phyloP scores from a whole-genome alignment of 2,113 vertebrate species.

The Chloroceryle aenea region DNA sequence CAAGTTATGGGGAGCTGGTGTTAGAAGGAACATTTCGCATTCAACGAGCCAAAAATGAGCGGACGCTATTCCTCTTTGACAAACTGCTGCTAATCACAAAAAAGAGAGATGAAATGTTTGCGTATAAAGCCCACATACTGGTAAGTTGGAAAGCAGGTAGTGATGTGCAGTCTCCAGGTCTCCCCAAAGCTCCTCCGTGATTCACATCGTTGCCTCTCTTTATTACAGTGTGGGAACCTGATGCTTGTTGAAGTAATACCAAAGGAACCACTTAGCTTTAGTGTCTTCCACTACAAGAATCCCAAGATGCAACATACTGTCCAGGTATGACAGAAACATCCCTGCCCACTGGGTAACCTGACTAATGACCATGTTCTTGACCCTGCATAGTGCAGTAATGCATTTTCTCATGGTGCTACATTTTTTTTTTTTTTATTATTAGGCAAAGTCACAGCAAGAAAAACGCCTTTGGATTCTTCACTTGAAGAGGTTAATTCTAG shows the following conservation, averaged over 20 bases:
- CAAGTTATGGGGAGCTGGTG: slow-evolving; percentile 94
- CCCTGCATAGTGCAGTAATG: background rate
- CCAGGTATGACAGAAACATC: slow-evolving; percentile 82
- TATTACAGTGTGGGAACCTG: slow-evolving; percentile 92
- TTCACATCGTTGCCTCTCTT: background rate
- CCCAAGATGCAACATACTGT: slow-evolving; percentile 98
- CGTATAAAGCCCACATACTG: slow-evolving; percentile 96
- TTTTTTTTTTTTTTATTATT: background rate
- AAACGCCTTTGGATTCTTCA: slow-evolving; percentile 97
- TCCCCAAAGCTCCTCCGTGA: rapidly evolving
- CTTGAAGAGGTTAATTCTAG: slow-evolving; percentile 96
- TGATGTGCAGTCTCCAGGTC: background rate
- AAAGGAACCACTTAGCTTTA: slow-evolving; percentile 96
- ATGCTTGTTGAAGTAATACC: slow-evolving; percentile 99
- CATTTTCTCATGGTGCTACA: background rate
- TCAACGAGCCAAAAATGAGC: slow-evolving; percentile 95
- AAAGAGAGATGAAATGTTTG: slow-evolving; percentile 93
- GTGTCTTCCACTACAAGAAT: slow-evolving; percentile 98
- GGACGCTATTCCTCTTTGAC: slow-evolving; percentile 95
- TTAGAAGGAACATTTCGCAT: slow-evolving; percentile 96
- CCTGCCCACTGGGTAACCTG: background rate
- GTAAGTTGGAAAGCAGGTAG: slow-evolving; percentile 70
- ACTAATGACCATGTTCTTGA: background rate
- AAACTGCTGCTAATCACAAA: slow-evolving; percentile 95
- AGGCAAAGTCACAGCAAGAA: slow-evolving; percentile 97